Conservation (phyloP, 2,797 vertebrate species). For the Discoglossus pictus region DNA sequence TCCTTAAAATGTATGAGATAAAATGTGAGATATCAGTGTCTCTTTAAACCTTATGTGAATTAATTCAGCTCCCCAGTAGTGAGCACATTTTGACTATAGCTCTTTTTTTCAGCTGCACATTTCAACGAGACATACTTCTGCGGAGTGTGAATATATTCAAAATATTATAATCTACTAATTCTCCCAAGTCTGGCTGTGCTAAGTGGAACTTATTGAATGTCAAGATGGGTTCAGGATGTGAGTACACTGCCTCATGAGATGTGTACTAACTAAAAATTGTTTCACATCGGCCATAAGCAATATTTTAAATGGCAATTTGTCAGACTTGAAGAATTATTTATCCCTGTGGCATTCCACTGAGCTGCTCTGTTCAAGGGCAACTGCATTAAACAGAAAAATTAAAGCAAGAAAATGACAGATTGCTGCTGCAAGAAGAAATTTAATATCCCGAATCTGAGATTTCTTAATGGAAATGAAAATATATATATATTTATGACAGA, state of each 20-base stretch:
- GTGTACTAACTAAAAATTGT: conserved; percentile 31
- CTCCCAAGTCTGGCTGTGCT: conserved; percentile 20
- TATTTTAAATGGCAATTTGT: conserved; percentile 42
- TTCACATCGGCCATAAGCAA: conserved; percentile 31
- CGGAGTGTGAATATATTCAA: too few species aligned
- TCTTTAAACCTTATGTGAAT: too few species aligned
- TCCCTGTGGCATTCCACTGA: conserved; percentile 36
- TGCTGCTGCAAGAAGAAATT: conserved; percentile 36
- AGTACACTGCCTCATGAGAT: conserved; percentile 37
- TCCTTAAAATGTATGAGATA: too few species aligned
- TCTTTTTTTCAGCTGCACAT: conserved; percentile 10
- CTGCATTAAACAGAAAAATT: conserved; percentile 42
- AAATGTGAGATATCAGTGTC: too few species aligned
- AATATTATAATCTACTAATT: too few species aligned
- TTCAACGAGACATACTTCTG: conserved; percentile 15
- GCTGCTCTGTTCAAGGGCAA: conserved; percentile 42
- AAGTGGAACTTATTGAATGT: conserved; percentile 29
- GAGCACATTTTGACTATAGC: conserved; percentile 2
- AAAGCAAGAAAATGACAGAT: conserved; percentile 42
- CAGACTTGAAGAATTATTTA: conserved; percentile 38
- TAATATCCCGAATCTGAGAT: conserved; percentile 24
- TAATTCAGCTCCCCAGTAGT: conserved; percentile 4
- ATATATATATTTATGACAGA: conserved; percentile 37
- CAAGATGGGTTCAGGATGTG: conserved; percentile 34
- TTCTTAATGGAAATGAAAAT: conserved; percentile 30